These are phyloP conservation scores for Hermaeophaga mercurialis DNA, from an alignment of 2,888 invertebrate genomes.

Conservation along the genomic window DNA sequence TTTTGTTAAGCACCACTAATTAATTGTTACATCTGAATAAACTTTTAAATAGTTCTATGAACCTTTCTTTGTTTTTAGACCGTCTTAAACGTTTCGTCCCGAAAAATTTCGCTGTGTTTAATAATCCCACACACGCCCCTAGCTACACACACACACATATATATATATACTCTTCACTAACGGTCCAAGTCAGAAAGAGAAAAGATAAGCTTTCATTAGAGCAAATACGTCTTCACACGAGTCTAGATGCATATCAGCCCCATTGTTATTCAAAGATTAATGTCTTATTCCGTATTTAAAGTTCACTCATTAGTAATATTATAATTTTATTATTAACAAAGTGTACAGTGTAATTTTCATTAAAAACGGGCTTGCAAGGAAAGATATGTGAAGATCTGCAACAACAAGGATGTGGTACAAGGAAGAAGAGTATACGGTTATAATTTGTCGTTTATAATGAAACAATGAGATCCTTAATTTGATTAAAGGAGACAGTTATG, in stretches of 20 bases:
- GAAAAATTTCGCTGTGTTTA: too few relatives aligned
- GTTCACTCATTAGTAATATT: slow-evolving; percentile 14
- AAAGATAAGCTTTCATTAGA: slow-evolving; percentile 37
- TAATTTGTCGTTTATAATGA: slow-evolving; percentile 12
- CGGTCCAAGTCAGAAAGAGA: not conserved
- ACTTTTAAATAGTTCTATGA: too few relatives aligned
- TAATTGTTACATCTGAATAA: too few relatives aligned
- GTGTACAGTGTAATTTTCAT: slow-evolving; percentile 11
- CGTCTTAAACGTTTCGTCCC: too few relatives aligned
- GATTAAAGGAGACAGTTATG: slow-evolving; percentile 7
- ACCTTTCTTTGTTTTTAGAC: too few relatives aligned
- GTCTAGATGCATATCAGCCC: slow-evolving; percentile 42
- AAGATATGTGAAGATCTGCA: not conserved
- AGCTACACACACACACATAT: not conserved
- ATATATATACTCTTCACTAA: too few relatives aligned
- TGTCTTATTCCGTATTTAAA: slow-evolving; percentile 25
- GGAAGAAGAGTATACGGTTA: slow-evolving; percentile 11
- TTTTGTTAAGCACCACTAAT: too few relatives aligned
- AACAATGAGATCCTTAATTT: slow-evolving; percentile 12
- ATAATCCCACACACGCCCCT: not conserved
- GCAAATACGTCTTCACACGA: slow-evolving; percentile 39
- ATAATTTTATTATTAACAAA: slow-evolving; percentile 16
- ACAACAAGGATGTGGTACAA: slow-evolving; percentile 1
- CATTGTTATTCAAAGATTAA: slow-evolving; percentile 41
- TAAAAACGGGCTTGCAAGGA: not conserved